phyloP scores from a whole-genome alignment of 2,113 vertebrate genomes.

The Archocentrus centrarchus region DNA sequence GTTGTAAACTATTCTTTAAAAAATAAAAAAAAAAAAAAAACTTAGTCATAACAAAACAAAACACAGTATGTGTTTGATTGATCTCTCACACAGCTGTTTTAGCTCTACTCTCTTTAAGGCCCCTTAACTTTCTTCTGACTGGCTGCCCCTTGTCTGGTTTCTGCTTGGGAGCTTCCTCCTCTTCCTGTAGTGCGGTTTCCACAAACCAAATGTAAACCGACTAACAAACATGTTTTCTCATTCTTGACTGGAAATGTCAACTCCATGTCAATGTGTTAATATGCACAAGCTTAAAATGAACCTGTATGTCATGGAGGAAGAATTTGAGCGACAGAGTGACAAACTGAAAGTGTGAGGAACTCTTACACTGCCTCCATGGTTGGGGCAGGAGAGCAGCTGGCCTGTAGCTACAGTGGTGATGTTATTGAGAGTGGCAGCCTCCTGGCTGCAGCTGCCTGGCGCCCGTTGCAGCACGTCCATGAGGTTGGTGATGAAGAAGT shows the following conservation, averaged over 20 bases:
- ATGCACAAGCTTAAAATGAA: neutral
- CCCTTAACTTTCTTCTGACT: neutral
- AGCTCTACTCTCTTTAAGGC: neutral
- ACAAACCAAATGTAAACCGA: no score
- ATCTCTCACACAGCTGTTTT: neutral
- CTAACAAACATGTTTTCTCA: no score
- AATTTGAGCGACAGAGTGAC: neutral
- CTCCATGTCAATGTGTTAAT: neutral
- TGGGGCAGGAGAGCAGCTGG: constrained; percentile 93
- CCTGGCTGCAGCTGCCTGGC: constrained; percentile 84
- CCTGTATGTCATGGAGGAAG: neutral
- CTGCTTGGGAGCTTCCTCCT: neutral
- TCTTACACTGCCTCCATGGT: constrained; percentile 95
- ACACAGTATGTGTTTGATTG: neutral
- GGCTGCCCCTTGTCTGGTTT: neutral
- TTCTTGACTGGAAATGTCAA: neutral
- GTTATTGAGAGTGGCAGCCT: constrained; percentile 87
- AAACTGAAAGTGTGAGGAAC: neutral
- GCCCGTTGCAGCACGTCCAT: constrained; percentile 97
- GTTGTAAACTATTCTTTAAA: neutral
- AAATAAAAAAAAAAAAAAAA: neutral
- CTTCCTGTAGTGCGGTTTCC: neutral
- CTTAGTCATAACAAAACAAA: neutral
- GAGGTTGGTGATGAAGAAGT: constrained; percentile 99
- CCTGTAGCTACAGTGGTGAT: constrained; percentile 88